Base-by-base conservation (phyloP, 1,140 invertebrate species). In the Thaumetopoea pityocampa region DNA sequence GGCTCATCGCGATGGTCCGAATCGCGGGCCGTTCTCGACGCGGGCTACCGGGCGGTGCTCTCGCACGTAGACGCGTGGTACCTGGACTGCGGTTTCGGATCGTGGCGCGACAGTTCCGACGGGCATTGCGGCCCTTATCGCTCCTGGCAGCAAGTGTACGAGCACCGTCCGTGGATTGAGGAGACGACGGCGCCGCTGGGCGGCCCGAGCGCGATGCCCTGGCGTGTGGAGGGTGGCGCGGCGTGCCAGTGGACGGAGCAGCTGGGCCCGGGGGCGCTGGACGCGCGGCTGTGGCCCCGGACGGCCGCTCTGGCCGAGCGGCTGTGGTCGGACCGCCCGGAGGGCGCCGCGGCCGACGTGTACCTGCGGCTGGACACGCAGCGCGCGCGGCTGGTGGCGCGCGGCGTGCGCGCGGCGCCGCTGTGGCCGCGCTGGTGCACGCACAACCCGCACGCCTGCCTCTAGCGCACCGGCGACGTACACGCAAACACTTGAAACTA, bases 1-100 rank as follows among this genome's bases (percentile, higher is more conserved):
- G 92, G 92, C 8, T 89, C 90, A 0, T 93, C 92, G 45, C 88
- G 88, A 2, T 94, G 93, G 91, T 86, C 89, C 0, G 90, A 93
- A 54, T 94, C 93, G 2, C 86, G 88, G 0, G 92, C 92, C 30
- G 79, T 94, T 0, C 62, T 94, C 3, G 88, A 90, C 36, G 90
- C 91, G 34, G 92, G 92, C 0, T 94, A 91, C 67, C 88, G 91
- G 9, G 87, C 94, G n/a, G 91, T 95, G 15, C 74, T 94, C 17
- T 94, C 93, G 0, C 93, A 95, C 63, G 92, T 94, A 15, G 93
- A 95, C 63, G 92, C 92, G 1, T 94, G 92, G 93, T 94, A 95
- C 76, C 85, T 96, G 34, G 93, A 95, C 58, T 95, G 94, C 56
- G 93, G 93, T 0, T 94, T 93, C 62, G 92, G 92, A 1, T 90